Base-by-base conservation (phyloP, 2,888 invertebrate species). In the Papilio elwesi region DNA sequence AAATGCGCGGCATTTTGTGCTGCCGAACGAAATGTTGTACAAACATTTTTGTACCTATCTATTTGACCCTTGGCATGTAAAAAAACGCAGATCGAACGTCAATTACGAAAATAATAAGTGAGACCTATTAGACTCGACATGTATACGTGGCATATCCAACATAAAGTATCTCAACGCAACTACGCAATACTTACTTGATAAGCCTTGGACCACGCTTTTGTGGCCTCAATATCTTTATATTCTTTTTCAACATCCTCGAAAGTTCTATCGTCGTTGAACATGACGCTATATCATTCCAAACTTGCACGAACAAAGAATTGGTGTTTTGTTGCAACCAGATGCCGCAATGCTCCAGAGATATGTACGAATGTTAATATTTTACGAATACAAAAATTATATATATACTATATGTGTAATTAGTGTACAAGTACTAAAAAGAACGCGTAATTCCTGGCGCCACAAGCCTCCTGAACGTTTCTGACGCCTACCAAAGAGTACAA, bases 191-290 rank as follows among this genome's bases (percentile, higher is more conserved):
- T 76, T 81, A 97, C 97, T 96, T 96, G 96, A 90, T 95, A 97
- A 77, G 96, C 90, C 78, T 94, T 88, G 76, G 95, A 91, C 97
- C 97, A 97, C 78, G 95, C 96, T 86, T 95, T 95, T 83, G 94
- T 95, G 79, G 94, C 94, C 82, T 95, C 95, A 81, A 97, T 95
- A 85, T 96, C 95, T 82, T 94, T 91, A 91, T 96, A 97, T 91
- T 97, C 97, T 69, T 95, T 94, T 91, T 97, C 97, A 78, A 97
- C 81, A 73, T 81, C 86, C 79, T 83, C 87, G 47, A 79, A 76
- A 82, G 74, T 81, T 84, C 84, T 85, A 75, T 83, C 86, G 72
- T 79, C 80, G 73, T 79, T 80, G 77, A 81, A 82, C 82, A 85
- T 82, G 78, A 74, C 76, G 75, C 78, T 83, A 83, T 82, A 80